Evolutionary conservation across 2,888 invertebrate genomes (phyloP), one percentile per base, ranked within the genome.

Genomic region (Apamea anceps): DNA sequence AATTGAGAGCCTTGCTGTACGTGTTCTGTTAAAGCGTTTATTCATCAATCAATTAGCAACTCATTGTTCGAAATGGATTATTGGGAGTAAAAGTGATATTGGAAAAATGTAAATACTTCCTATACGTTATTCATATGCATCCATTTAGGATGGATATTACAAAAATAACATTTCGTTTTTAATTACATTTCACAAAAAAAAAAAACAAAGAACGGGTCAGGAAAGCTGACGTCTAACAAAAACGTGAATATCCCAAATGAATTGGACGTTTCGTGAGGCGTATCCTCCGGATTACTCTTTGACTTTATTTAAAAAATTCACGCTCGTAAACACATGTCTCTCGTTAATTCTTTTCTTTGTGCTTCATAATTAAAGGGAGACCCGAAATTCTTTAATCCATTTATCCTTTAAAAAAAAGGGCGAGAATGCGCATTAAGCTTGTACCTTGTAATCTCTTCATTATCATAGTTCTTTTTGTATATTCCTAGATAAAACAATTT

Each of bases 221-320:
- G 67, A 77, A 83, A 77, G 74, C 80, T 81, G 77, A 81, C 76
- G 72, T 77, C 77, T 81, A 87, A 86, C 80, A 82, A 83, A 81
- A 81, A 67, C 73, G 80, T 77, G 83, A 85, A 80, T 79, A 87
- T 85, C 66, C 75, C 78, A 86, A 89, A 91, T 89, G 86, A 90
- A 89, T 90, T 87, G 83, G 84, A 87, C 80, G 73, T 87, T 87
- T 81, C 62, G 79, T 75, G 74, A 75, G 77, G 75, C 77, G 77
- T 83, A 80, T 79, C 70, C 80, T 18, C 18, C 60, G 83, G 88
- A 90, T 90, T 90, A 87, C 60, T 84, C 79, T 85, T 84, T 81
- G 86, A 87, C 84, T 89, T 88, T 87, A 87, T 88, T 87, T 85
- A 5, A 81, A 82, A 89, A 88, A 91, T 87, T 86, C 72, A 85